A percentile compares a stretch with the other conserved stretches of the same genome.
Evolutionary conservation across 30 jellyfish, hydroid and myxozoan species (phyloP).

Genomic region (Sanderia malayensis): DNA sequence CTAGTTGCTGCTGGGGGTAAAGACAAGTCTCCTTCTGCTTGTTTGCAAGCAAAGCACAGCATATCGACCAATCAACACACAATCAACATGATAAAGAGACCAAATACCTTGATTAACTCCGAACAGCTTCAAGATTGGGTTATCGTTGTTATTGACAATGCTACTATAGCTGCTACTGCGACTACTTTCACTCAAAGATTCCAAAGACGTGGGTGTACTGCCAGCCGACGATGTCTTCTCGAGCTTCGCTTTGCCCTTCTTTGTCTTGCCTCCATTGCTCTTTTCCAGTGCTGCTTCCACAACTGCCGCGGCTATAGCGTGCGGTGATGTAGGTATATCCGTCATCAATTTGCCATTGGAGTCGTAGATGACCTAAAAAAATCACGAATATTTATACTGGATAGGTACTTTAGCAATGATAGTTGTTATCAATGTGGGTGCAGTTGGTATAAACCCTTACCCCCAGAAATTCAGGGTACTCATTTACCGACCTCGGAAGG

Average conservation of each 20-base stretch:
- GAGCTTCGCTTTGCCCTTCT: constrained; percentile 52
- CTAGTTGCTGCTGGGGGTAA: no score
- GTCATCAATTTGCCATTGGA: constrained; percentile 58
- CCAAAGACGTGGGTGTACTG: constrained; percentile 76
- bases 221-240: constrained; percentile 69
- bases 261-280: constrained; percentile 40
- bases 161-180: constrained; percentile 80
- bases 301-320: constrained; percentile 95
- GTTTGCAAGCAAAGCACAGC: no score
- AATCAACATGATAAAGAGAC: no score
- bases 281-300: constrained; percentile 91
- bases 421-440: no score
- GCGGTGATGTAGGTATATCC: constrained; percentile 95
- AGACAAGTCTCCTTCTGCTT: no score
- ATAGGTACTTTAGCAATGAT: no score
- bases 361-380: constrained; percentile 35
- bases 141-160: constrained; percentile 54
- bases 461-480: no score
- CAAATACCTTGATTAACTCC: constrained; percentile 41
- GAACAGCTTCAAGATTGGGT: constrained; percentile 48
- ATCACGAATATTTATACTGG: no score
- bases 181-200: constrained; percentile 72
- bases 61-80: no score
- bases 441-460: no score
- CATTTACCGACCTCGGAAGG: no score